Evolutionary conservation across 30 jellyfish, hydroid and myxozoan genomes (phyloP).

Genomic region (Turritopsis dohrnii): DNA sequence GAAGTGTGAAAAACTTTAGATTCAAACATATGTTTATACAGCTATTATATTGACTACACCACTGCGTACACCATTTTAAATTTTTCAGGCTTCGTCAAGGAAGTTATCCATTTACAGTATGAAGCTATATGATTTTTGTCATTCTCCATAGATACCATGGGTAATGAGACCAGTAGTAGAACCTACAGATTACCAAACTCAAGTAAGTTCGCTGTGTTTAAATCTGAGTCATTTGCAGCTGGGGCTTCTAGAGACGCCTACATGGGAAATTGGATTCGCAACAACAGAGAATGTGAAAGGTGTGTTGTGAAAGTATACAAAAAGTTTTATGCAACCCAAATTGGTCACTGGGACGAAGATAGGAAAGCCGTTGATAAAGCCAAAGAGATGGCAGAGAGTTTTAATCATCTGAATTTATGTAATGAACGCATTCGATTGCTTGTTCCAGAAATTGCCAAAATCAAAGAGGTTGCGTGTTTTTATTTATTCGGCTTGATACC

Average conservation of each 20-base stretch:
- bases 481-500: neutral
- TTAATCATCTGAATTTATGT: neutral
- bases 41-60: no score
- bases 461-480: neutral
- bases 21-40: no score
- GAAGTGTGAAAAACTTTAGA: no score
- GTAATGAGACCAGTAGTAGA: neutral
- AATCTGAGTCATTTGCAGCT: neutral
- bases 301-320: neutral
- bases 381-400: neutral
- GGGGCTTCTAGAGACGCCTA: neutral
- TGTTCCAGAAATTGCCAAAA: neutral
- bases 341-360: conserved; percentile 8
- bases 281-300: neutral
- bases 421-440: neutral
- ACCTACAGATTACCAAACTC: neutral
- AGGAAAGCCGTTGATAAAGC: neutral
- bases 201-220: neutral
- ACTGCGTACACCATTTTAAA: no score
- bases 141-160: no score
- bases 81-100: no score
- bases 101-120: no score
- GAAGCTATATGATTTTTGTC: no score
- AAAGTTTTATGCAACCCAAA: neutral
- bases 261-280: neutral